Evolutionary conservation across 2,113 vertebrate genomes (phyloP).

Genomic region (Patagioenas fasciata): DNA sequence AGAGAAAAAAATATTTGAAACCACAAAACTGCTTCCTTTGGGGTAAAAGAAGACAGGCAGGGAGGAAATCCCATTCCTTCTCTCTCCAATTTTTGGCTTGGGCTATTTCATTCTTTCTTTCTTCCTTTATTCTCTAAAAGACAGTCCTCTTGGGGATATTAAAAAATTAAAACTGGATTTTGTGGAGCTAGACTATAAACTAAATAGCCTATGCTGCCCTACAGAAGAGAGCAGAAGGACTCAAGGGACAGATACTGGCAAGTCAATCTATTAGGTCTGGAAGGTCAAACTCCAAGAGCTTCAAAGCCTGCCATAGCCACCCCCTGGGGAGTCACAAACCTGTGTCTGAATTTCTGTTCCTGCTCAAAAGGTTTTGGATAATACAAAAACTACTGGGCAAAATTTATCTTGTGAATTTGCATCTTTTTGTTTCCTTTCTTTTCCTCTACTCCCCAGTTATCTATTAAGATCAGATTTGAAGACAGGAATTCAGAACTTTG

Average conservation of each 20-base stretch:
- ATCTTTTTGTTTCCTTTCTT: not conserved
- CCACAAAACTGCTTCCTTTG: conserved; percentile 44
- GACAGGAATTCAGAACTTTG: not conserved
- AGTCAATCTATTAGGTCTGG: not conserved
- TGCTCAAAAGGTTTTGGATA: not conserved
- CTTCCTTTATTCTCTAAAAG: not conserved
- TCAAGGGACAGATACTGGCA: not conserved
- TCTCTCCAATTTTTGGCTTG: not conserved
- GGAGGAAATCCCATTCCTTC: conserved; percentile 38
- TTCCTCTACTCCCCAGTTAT: not conserved
- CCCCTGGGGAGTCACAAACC: not conserved
- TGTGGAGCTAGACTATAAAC: conserved; percentile 9
- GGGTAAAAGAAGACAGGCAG: not conserved
- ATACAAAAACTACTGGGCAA: not conserved
- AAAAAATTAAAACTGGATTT: conserved; percentile 34
- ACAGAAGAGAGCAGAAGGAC: not conserved
- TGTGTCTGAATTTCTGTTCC: not conserved
- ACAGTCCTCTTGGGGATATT: not conserved
- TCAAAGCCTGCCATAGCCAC: not conserved
- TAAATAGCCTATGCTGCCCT: not conserved
- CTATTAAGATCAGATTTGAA: not conserved
- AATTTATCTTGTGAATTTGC: not conserved
- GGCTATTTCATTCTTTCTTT: not conserved
- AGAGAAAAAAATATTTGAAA: conserved; percentile 42
- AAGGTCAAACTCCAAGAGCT: conserved; percentile 1